Conservation (phyloP, 2,113 vertebrate genomes). For the Lasiurus borealis region DNA sequence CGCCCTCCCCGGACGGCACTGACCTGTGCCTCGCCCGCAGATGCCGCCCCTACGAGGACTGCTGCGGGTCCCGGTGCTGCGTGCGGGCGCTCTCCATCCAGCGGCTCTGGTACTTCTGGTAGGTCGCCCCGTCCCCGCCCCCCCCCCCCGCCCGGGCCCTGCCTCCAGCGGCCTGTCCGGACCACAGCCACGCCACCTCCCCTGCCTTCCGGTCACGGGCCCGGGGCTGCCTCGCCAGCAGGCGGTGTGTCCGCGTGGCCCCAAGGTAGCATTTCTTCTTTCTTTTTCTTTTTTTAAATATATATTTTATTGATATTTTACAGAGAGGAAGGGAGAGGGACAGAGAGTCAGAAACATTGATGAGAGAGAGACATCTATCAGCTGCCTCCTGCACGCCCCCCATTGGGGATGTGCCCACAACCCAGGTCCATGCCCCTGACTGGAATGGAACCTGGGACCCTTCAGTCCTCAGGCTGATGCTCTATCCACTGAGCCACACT, state of each 20-base stretch:
- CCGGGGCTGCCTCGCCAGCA: neutral
- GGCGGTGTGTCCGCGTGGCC: neutral
- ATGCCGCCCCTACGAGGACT: conserved; percentile 98
- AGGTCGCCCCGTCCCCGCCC: conserved; percentile 75
- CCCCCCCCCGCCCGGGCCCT: neutral
- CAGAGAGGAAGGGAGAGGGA: too few species aligned
- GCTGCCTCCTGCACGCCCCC: too few species aligned
- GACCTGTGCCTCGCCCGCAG: conserved; percentile 82
- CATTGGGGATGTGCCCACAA: too few species aligned
- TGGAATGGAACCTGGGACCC: too few species aligned
- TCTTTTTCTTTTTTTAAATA: too few species aligned
- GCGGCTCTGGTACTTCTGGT: conserved; percentile 99
- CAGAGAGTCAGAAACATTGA: too few species aligned
- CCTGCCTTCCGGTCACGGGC: rapidly evolving
- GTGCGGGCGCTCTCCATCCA: conserved; percentile 97
- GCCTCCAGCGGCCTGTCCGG: neutral
- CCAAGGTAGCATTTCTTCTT: neutral
- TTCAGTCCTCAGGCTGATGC: too few species aligned
- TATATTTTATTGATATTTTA: too few species aligned
- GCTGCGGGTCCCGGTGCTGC: conserved; percentile 97
- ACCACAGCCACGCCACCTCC: too few species aligned
- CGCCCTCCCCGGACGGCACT: neutral
- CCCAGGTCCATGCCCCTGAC: too few species aligned
- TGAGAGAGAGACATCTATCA: too few species aligned
- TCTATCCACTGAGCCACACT: too few species aligned